Evolutionary conservation across 2,797 vertebrate genomes (phyloP), one percentile per base, ranked within the genome.

Genomic region (Macroramphosus scolopax): DNA sequence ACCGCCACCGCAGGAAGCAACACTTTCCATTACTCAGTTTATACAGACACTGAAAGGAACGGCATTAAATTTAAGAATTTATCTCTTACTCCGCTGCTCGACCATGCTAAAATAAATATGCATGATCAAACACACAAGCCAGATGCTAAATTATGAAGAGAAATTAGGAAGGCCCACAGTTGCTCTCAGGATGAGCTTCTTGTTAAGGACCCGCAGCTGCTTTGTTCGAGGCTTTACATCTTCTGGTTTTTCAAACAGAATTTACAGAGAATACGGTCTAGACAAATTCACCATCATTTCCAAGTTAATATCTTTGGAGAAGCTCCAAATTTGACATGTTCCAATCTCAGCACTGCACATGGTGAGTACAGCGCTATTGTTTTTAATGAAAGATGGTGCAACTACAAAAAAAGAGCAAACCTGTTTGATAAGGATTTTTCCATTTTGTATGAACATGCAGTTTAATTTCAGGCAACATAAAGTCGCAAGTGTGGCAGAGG

Each of bases 1-100:
- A 74, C 69, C 34, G 50, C 78, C 77, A 74, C 68, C 79, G 81
- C 32, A 30, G 68, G 62, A 55, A 68, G 64, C 69, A 66, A 71
- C 73, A 75, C 62, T 68, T 29, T 37, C 55, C 62, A 81, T 78
- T 74, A 81, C 47, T 85, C 78, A 80, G 53, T 68, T 59, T 65
- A 59, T 39, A 11, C 20, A 36, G 48, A 63, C 66, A 72, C 78
- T 81, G 55, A 75, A 57, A 55, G 51, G 58, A 67, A 58, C 62
- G 44, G 68, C 51, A 65, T 63, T 77, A 68, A 42, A 64, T 49
- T 59, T 62, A 37, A 68, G 49, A 66, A 68, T 57, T 7, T 42
- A 66, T 71, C 42, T 57, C 44, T 53, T 62, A 31, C 60, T 58
- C 33, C 3, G 5, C 28, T 26, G 14, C 46, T 62, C 18, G 13